Evolutionary conservation across 2,888 invertebrate species (phyloP).

Genomic region (Panorpa germanica): DNA sequence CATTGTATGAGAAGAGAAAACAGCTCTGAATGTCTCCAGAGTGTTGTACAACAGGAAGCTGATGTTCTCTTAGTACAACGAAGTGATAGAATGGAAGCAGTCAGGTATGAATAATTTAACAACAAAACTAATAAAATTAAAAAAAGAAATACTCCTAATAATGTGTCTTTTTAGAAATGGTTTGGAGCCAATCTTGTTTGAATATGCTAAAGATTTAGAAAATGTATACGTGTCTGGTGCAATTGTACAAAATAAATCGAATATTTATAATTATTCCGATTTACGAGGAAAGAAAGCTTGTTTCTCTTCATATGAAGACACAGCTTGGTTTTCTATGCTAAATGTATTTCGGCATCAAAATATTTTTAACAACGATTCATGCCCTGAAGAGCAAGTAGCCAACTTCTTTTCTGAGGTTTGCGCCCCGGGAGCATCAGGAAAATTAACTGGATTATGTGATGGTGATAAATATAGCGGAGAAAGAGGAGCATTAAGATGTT

Average conservation of each 20-base stretch:
- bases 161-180: constrained; percentile 27
- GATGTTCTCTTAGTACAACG: constrained; percentile 56
- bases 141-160: constrained; percentile 18
- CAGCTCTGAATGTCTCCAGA: constrained; percentile 45
- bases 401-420: constrained; percentile 52
- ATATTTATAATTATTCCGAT: constrained; percentile 37
- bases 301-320: constrained; percentile 61
- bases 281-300: constrained; percentile 54
- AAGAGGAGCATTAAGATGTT: constrained; percentile 40
- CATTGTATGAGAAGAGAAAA: constrained; percentile 48
- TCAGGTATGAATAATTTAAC: constrained; percentile 29
- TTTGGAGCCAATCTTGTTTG: constrained; percentile 37
- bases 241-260: constrained; percentile 38
- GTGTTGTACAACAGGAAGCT: constrained; percentile 37
- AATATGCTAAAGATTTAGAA: constrained; percentile 34
- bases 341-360: constrained; percentile 24
- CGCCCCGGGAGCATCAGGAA: constrained; percentile 29
- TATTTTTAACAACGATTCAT: constrained; percentile 24
- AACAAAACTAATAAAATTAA: constrained; percentile 20
- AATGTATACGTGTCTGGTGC: constrained; percentile 45
- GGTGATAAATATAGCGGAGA: constrained; percentile 30
- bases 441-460: constrained; percentile 17
- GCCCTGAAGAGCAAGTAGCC: constrained; percentile 15
- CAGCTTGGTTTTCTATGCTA: constrained; percentile 42
- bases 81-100: constrained; percentile 48